These are phyloP conservation scores for Hirundichthys speculiger DNA, from an alignment of 2,113 vertebrate species.

Conservation along the genomic window DNA sequence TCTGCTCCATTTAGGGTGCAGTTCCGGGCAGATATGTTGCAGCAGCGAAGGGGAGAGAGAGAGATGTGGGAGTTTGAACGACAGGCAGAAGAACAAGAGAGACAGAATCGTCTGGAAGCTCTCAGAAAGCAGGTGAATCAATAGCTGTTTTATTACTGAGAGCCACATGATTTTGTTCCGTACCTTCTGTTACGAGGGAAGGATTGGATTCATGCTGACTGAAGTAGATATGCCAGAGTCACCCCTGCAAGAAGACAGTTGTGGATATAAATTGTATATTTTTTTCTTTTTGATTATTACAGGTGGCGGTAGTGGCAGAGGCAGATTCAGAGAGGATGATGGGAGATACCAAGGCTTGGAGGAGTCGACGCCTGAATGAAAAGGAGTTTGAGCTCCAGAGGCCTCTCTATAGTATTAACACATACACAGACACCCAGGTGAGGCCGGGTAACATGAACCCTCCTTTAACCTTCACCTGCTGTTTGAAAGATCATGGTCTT, in stretches of 20 bases:
- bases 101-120: conserved; percentile 77
- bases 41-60: conserved; percentile 72
- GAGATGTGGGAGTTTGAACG: conserved; percentile 73
- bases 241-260: conserved; percentile 16
- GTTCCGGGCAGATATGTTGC: conserved; percentile 81
- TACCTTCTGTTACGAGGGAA: not conserved
- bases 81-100: conserved; percentile 74
- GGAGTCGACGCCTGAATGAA: conserved; percentile 73
- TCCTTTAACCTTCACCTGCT: conserved; percentile 14
- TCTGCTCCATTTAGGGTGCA: conserved; percentile 80
- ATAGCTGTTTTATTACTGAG: too few relatives aligned
- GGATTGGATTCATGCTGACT: not conserved
- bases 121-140: conserved; percentile 87
- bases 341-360: conserved; percentile 87
- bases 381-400: conserved; percentile 84
- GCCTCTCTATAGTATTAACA: conserved; percentile 89
- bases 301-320: conserved; percentile 86
- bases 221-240: conserved; percentile 61
- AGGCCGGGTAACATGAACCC: conserved; percentile 11
- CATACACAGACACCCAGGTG: conserved; percentile 91
- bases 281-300: not conserved
- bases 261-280: too few relatives aligned
- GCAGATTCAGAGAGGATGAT: conserved; percentile 87
- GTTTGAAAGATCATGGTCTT: conserved; percentile 7
- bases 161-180: too few relatives aligned